Conservation (phyloP, 2,797 vertebrate species). For the Tapera naevia region DNA sequence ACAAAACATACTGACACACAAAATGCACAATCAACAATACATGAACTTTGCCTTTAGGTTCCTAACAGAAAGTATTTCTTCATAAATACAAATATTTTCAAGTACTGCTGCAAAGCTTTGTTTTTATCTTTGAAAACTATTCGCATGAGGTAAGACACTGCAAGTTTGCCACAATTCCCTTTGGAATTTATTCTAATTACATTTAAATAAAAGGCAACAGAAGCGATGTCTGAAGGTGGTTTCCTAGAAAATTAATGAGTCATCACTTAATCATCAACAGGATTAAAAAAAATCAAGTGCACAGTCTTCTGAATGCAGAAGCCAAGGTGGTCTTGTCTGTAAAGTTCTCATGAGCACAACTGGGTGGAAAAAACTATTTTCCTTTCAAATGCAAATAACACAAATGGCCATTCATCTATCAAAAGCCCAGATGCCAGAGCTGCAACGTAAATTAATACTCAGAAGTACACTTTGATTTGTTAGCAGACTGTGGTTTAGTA, state of each 20-base stretch:
- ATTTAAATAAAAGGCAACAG: background rate
- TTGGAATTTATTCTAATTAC: background rate
- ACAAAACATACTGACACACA: background rate
- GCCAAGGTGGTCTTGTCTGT: background rate
- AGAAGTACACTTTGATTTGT: background rate
- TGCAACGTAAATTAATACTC: background rate
- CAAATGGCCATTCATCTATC: background rate
- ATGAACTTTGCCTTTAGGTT: background rate
- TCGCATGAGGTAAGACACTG: background rate
- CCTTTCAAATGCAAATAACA: background rate
- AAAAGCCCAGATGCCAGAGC: background rate
- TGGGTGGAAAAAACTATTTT: rapidly evolving
- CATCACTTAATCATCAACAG: background rate
- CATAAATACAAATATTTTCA: background rate
- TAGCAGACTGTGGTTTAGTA: background rate
- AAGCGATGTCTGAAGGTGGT: rapidly evolving
- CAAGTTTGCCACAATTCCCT: background rate
- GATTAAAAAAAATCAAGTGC: background rate
- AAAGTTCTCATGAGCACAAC: background rate
- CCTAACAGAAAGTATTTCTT: background rate
- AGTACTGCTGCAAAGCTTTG: background rate
- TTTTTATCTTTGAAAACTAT: background rate
- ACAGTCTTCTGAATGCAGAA: background rate
- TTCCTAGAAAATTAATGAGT: background rate
- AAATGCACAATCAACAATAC: background rate